Base-by-base conservation (phyloP, 2,113 vertebrate species). In the Hemibagrus wyckioides region DNA sequence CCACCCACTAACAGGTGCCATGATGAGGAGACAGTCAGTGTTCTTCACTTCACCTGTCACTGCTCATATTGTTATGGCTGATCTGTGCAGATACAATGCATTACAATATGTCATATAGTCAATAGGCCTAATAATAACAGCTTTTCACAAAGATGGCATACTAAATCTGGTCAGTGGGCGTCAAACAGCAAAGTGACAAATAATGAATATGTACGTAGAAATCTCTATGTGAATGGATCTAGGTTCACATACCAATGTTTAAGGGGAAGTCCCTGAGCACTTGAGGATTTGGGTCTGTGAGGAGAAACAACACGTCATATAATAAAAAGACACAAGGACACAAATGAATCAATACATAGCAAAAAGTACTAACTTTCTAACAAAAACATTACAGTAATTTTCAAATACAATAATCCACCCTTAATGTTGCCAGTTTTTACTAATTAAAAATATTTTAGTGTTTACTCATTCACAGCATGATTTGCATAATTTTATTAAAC, bases 221-320 rank as follows among this genome's bases (percentile, higher is more conserved):
- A 56, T 19, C 28, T 48, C 11, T 56, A 23, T 52, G 7, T 39
- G 9, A 80, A 14, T 17, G 50, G 25, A 50, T 39, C 13, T 50
- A 25, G 21, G 17, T 69, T 82, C 39, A 90, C 87, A 28, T 76
- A 87, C 89, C 89, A 56, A 90, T 90, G 75, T 88, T 87, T 67
- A 90, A 82, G 19, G 89, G 89, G 59, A 90, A 87, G 6, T 90
- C 89, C 80, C 87, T 86, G 69, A 90, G 89, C 69, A 90, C 87
- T 28, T 85, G 88, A 54, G 89, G 89, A 57, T 84, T 86, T 52
- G 89, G 89, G 65, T 88, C 89, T 90, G 85, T 79, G 57, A 75
- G 33, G 50, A 81, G 15, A 76, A 63, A 87, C n/a, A 79, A 63
- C 75, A 63, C 33, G 21, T 13, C 7, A 79, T 52, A 73, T 25